phyloP scores from a whole-genome alignment of 2,888 invertebrate species.

The Tiliacea aurago region DNA sequence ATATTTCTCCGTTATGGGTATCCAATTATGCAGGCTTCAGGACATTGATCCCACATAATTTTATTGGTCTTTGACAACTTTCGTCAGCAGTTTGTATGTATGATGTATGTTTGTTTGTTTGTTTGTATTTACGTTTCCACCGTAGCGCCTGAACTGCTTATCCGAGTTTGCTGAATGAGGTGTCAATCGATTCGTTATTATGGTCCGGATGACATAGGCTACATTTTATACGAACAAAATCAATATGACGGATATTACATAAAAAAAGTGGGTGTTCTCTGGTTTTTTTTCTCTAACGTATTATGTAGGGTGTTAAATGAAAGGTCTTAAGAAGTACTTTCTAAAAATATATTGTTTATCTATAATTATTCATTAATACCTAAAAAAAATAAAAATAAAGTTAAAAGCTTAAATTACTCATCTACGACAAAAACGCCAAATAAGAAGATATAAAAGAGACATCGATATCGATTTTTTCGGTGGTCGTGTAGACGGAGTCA shows the following conservation, averaged over 20 bases:
- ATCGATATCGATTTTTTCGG: not conserved
- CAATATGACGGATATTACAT: not conserved
- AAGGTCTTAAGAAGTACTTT: not conserved
- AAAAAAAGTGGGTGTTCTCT: not conserved
- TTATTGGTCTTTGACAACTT: not conserved
- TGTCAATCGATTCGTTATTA: not conserved
- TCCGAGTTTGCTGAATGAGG: not conserved
- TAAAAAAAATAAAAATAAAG: too few relatives aligned
- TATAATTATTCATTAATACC: too few relatives aligned
- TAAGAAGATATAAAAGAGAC: not conserved
- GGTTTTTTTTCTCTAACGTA: not conserved
- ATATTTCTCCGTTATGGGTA: too few relatives aligned
- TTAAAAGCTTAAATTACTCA: too few relatives aligned
- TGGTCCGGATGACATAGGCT: too few relatives aligned
- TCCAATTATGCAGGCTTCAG: not conserved
- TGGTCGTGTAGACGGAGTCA: too few relatives aligned
- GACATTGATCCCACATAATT: not conserved
- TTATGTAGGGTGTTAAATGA: not conserved
- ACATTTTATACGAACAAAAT: not conserved
- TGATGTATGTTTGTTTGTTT: not conserved
- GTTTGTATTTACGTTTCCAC: not conserved
- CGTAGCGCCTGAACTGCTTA: not conserved
- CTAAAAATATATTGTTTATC: not conserved
- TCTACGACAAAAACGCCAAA: not conserved
- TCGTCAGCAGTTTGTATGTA: not conserved